Conservation (phyloP, 1,140 invertebrate genomes). For the Caenorhabditis elegans region WBcel235 BX284605.5:844501-845000, state of each 20-base stretch:
- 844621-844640: neutral
- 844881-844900: neutral
- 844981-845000: neutral
- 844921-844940: neutral
- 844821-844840: conserved; percentile 11
- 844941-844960: neutral
- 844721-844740: neutral
- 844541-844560: too few species aligned
- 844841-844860: conserved; percentile 21
- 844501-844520: too few species aligned
- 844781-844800: neutral
- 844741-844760: neutral
- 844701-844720: neutral
- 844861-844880: conserved; percentile 27
- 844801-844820: neutral
- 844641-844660: neutral
- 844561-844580: too few species aligned
- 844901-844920: neutral
- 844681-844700: neutral
- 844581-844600: neutral
- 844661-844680: too few species aligned
- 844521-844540: too few species aligned
- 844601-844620: neutral
- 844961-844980: neutral
- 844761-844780: neutral